Percentiles rank a stretch among this genome's conserved stretches.
phyloP scores from a whole-genome alignment of 2,888 invertebrate genomes.

The Sphaerophoria taeniata region DNA sequence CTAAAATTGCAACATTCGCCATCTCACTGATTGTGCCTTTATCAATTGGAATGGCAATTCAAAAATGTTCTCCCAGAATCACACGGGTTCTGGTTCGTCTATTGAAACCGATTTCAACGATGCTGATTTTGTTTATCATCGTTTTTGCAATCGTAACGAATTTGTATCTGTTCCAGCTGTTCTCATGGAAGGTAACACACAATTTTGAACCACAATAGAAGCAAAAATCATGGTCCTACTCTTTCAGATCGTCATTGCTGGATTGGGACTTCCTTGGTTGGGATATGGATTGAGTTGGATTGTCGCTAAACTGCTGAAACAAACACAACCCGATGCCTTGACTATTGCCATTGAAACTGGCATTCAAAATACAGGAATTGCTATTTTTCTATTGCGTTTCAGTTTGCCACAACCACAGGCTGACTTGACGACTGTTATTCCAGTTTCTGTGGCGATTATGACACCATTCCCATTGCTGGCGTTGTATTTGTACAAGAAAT shows the following conservation, averaged over 20 bases:
- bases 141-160: constrained; percentile 95
- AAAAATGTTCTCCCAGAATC: constrained; percentile 87
- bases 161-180: constrained; percentile 93
- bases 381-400: constrained; percentile 93
- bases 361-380: constrained; percentile 95
- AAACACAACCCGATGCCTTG: constrained; percentile 87
- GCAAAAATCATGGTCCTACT: constrained; percentile 8
- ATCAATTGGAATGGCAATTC: constrained; percentile 87
- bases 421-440: constrained; percentile 95
- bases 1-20: constrained; percentile 89
- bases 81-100: constrained; percentile 89
- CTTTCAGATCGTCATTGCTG: constrained; percentile 89
- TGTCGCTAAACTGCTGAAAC: constrained; percentile 85
- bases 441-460: constrained; percentile 96
- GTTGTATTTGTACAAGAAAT: constrained; percentile 83
- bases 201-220: too few relatives aligned
- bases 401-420: constrained; percentile 93
- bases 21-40: constrained; percentile 90
- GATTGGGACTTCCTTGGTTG: constrained; percentile 91
- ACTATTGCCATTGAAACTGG: constrained; percentile 97
- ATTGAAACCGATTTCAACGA: constrained; percentile 92
- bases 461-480: constrained; percentile 93
- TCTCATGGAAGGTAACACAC: constrained; percentile 93
- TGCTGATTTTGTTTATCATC: constrained; percentile 92
- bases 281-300: constrained; percentile 90